phyloP scores from a whole-genome alignment of 1,140 invertebrate species.

The Euwallacea similis region DNA sequence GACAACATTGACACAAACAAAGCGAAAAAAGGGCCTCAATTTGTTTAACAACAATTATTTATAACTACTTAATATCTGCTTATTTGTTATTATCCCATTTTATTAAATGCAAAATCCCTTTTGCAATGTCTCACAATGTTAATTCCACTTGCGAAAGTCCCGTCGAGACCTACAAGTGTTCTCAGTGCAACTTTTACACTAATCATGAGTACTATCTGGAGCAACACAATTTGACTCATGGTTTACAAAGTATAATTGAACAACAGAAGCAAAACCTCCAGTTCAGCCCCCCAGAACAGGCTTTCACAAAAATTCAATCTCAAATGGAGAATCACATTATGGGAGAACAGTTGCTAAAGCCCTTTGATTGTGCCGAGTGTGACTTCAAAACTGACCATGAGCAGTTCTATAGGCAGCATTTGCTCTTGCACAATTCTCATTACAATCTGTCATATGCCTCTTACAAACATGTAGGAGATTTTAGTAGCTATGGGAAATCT shows the following conservation, averaged over 20 bases:
- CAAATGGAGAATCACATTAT: neutral
- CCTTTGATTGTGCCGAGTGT: slow-evolving; percentile 10
- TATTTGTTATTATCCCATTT: no score
- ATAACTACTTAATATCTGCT: no score
- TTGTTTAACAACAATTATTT: no score
- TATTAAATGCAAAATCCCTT: no score
- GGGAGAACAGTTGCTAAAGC: slow-evolving; percentile 2
- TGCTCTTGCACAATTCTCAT: slow-evolving; percentile 17
- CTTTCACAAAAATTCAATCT: slow-evolving; percentile 10
- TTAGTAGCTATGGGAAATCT: slow-evolving; percentile 3
- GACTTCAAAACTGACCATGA: slow-evolving; percentile 26
- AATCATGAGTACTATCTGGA: slow-evolving; percentile 36
- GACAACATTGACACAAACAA: no score
- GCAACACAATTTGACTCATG: slow-evolving; percentile 31
- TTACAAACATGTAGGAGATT: no score
- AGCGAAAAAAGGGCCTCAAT: no score
- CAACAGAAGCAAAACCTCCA: slow-evolving; percentile 20
- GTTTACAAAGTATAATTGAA: slow-evolving; percentile 27
- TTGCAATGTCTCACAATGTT: slow-evolving; percentile 23
- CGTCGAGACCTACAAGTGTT: slow-evolving; percentile 31
- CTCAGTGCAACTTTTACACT: slow-evolving; percentile 35
- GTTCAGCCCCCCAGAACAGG: slow-evolving; percentile 10
- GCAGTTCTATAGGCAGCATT: slow-evolving; percentile 20
- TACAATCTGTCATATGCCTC: neutral
- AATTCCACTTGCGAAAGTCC: slow-evolving; percentile 15